phyloP scores from a whole-genome alignment of 2,888 invertebrate species.

The Saturnia pavonia region DNA sequence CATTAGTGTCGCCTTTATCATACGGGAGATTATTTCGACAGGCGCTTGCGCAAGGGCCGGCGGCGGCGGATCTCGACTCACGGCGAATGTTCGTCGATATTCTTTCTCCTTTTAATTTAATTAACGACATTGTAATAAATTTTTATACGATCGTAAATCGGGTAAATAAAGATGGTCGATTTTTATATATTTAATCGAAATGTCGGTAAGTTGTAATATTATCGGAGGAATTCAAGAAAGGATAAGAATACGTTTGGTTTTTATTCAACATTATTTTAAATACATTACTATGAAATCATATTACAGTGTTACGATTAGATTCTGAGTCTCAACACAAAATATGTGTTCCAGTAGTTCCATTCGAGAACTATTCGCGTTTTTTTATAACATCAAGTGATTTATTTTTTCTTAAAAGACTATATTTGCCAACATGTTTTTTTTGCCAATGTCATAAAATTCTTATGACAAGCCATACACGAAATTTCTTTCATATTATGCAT shows the following conservation, averaged over 20 bases:
- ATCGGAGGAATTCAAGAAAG: not conserved
- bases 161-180: conserved; percentile 19
- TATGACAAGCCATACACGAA: too few species aligned
- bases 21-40: conserved; percentile 27
- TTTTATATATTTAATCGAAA: conserved; percentile 15
- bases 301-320: too few species aligned
- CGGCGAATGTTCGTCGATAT: not conserved
- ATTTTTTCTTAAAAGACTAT: too few species aligned
- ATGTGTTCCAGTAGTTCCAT: too few species aligned
- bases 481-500: too few species aligned
- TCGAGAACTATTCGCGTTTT: too few species aligned
- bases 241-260: not conserved
- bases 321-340: too few species aligned
- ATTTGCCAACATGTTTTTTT: too few species aligned
- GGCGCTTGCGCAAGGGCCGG: conserved; percentile 26
- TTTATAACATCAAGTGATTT: too few species aligned
- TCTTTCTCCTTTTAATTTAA: conserved; percentile 20
- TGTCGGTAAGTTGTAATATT: not conserved
- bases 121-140: conserved; percentile 24
- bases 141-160: conserved; percentile 23
- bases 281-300: not conserved
- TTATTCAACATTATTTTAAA: not conserved
- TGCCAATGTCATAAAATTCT: too few species aligned
- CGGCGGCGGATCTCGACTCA: not conserved
- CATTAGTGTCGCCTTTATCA: conserved; percentile 34